Evolutionary conservation across 1,140 invertebrate genomes (phyloP), one percentile per base, ranked within the genome.

Genomic region (Mylabris phalerata): DNA sequence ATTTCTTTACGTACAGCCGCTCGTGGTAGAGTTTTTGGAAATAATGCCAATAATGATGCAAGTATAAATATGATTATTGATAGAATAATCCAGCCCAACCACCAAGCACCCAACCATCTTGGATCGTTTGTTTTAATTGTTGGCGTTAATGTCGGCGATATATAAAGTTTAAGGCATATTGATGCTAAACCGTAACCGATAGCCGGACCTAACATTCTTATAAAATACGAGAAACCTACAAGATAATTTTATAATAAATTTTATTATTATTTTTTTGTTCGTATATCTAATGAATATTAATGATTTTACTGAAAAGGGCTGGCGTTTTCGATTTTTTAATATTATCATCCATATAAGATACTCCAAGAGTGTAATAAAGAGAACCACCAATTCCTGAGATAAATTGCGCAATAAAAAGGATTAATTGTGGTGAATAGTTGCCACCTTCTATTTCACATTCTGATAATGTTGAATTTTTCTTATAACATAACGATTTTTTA

Each of bases 41-140:
- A 86, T 38, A 87, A 73, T 0, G 82, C 78, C 2, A 87, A 74
- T n/a, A 86, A 71, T 4, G 80, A 77, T 0, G 83, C 79, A 27
- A 84, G 82, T 19, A 85, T 50, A n/a, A 84, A 76, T 0, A 87
- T 75, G 2, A 85, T 64, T 0, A 79, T 67, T n/a, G 82, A 86
- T 51, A 87, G 75, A 7, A 88, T 78, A 27, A 89, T 79, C 87
- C 80, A 90, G 24, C 90, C 90, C 26, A 89, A 62, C 87, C 87
- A 90, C 87, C 87, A 90, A 9, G 87, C 87, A 1, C 87, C 87
- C 13, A 88, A 67, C 87, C 87, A 90, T 59, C 86, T 77, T 1
- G 86, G 86, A 76, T 89, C 86, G 62, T 81, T 77, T 39, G 77
- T 83, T 9, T 75, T 79, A 42, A 89, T 87, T 1, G 80, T 82